Percentiles rank a stretch among this genome's conserved stretches.
These are phyloP conservation scores for Leucophenga maculata DNA, from an alignment of 2,888 invertebrate species.

Conservation along the genomic window DNA sequence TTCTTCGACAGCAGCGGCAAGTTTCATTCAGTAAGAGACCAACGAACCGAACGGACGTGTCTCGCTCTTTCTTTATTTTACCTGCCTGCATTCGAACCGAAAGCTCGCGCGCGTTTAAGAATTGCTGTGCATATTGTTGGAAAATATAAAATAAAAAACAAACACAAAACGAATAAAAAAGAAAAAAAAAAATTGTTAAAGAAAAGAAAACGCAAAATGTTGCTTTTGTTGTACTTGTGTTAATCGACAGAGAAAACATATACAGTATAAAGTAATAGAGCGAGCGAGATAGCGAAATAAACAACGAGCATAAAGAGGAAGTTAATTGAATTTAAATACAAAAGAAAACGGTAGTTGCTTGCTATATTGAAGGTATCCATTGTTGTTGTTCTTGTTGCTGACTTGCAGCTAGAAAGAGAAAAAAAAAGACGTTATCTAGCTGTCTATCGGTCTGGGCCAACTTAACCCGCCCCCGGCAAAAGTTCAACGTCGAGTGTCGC, in stretches of 20 bases:
- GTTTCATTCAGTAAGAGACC: constrained; percentile 68
- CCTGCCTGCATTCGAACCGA: background rate
- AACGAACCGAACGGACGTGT: constrained; percentile 61
- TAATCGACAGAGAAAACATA: constrained; percentile 8
- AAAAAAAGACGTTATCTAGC: constrained; percentile 15
- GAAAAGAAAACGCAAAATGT: constrained; percentile 26
- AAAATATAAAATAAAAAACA: background rate
- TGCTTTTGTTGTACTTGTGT: constrained; percentile 2
- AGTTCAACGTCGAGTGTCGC: too few relatives aligned
- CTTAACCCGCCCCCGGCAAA: too few relatives aligned
- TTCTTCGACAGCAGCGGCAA: constrained; percentile 63
- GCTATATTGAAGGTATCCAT: constrained; percentile 2
- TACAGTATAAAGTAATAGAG: background rate
- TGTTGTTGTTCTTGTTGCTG: background rate
- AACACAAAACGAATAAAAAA: constrained; percentile 28
- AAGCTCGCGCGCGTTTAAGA: constrained; percentile 13
- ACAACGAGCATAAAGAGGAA: background rate
- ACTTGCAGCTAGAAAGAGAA: background rate
- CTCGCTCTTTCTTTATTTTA: constrained; percentile 33
- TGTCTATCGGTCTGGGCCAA: background rate
- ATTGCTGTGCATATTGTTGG: background rate
- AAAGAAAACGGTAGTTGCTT: constrained; percentile 22
- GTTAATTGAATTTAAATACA: constrained; percentile 48
- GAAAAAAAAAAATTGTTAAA: constrained; percentile 22
- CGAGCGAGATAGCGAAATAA: background rate